Evolutionary conservation across 2,797 vertebrate genomes (phyloP), one percentile per base, ranked within the genome.

Genomic region (Sylvilagus floridanus): DNA sequence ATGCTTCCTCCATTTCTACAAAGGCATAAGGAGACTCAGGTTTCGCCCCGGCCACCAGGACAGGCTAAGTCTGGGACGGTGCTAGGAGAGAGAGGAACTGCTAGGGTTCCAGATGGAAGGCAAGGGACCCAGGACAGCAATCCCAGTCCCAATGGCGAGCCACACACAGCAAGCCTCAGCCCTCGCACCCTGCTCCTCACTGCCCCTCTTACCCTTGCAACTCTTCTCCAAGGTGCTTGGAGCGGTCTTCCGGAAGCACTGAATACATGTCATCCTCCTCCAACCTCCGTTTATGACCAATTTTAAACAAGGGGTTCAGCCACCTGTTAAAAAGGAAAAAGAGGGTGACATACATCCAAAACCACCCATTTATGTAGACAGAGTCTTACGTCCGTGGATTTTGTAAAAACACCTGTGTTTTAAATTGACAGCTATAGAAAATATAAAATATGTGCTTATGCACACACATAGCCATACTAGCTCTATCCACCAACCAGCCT

Each of bases 261-360:
- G 98, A 98, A 90, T 98, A 99, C 99, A 99, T 99, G 96, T 99
- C 99, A 99, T 99, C 98, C 98, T 99, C 99, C 96, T 99, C 99
- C 91, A 99, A 97, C 85, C 98, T 99, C 95, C 98, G 98, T 97
- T 99, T 99, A 97, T 99, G 99, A 32, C 99, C 99, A 3, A 97
- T 98, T 96, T 98, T 98, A 98, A 99, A 99, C 97, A 99, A 98
- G 30, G 99, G 99, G 96, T 99, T 99, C 90, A 99, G 98, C 99
- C 99, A 99, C 94, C 99, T 99, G 94, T 93, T 84, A 91, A 95
- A 96, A 97, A 30, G 78, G 94, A 82, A 68, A 85, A 89, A 79
- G 6, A 16, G 42, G 54, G 13, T n/a, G 62, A 93, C 5, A 84
- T 17, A n/a, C 0, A 62, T 13, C 16, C 69, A 35, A 65, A 90